Conservation (phyloP, 2,888 invertebrate genomes). For the Eristalis intricaria region DNA sequence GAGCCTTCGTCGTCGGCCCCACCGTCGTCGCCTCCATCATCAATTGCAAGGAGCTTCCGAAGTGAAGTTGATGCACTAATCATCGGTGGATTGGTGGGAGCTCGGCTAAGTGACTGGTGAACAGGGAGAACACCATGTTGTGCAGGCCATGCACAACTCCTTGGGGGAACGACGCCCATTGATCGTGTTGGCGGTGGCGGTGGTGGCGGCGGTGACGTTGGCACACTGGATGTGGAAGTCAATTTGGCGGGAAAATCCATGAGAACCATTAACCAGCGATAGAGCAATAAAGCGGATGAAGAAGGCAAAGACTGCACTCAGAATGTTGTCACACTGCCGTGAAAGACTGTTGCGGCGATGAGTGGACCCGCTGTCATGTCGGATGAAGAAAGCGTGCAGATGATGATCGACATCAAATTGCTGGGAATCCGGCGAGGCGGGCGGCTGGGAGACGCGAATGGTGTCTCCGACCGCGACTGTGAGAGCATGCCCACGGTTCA, state of each 20-base stretch:
- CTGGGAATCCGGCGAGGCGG: neutral
- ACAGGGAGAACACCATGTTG: conserved; percentile 13
- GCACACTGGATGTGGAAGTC: conserved; percentile 5
- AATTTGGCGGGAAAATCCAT: conserved; percentile 68
- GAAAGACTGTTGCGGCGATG: conserved; percentile 34
- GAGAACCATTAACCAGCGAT: conserved; percentile 50
- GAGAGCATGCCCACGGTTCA: conserved; percentile 58
- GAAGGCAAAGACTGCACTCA: conserved; percentile 35
- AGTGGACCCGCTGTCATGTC: conserved; percentile 45
- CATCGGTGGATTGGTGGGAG: conserved; percentile 53
- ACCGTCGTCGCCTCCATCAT: neutral
- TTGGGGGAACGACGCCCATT: conserved; percentile 69
- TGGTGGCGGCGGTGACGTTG: neutral
- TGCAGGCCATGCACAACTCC: conserved; percentile 42
- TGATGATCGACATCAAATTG: conserved; percentile 63
- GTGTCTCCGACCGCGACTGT: conserved; percentile 37
- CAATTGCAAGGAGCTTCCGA: conserved; percentile 69
- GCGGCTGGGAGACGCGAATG: neutral
- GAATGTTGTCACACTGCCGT: conserved; percentile 60
- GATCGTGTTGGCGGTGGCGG: conserved; percentile 28
- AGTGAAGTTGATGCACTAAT: conserved; percentile 68
- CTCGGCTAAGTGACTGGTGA: conserved; percentile 26
- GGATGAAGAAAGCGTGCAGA: conserved; percentile 60
- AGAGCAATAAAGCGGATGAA: conserved; percentile 19
- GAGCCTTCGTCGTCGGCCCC: neutral